Evolutionary conservation across 2,888 invertebrate species (phyloP), one percentile per base, ranked within the genome.

Genomic region (Caenorhabditis uteleia): DNA sequence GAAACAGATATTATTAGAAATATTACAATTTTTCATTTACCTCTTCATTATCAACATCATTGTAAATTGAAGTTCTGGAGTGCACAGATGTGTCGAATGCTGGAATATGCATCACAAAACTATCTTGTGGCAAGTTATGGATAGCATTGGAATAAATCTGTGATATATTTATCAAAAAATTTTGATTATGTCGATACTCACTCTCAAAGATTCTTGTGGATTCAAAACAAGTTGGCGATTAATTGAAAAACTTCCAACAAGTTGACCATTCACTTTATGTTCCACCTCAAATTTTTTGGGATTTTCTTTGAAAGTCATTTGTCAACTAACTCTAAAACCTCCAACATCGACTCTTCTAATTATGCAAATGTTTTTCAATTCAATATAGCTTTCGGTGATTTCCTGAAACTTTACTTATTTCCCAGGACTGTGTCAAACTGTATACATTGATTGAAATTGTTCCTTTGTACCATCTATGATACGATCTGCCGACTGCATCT

Each of bases 361-460:
- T 14, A 45, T 50, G 50, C 65, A 65, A 25, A 65, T 65, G 29
- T 65, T 65, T 42, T 65, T 53, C 48, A 65, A 44, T 18, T 65
- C 65, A 25, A 65, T 55, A 29, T 46, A 65, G 18, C 55, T 51
- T 8, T 42, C 26, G 6, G 58, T 59, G 6, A 65, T 55, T 55
- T 55, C 25, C 65, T 65, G 57, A 39, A 59, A 54, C 40, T 21
- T 18, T 7, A 27, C 2, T 10, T 29, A 29, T 49, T 49, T 40
- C 6, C 25, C 18, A 18, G 20, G 16, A 18, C 7, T 43, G 12
- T 21, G 14, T 18, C 8, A 31, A 43, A 34, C n/a, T n/a, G n/a
- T n/a, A 4, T 42, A 64, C 64, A 26, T 57, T 59, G 7, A 65
- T 39, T 2, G 48, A 45, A 23, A 65, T 59, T 4, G 65, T 65